phyloP scores from a whole-genome alignment of 2,888 invertebrate genomes.

The Arge pagana region DNA sequence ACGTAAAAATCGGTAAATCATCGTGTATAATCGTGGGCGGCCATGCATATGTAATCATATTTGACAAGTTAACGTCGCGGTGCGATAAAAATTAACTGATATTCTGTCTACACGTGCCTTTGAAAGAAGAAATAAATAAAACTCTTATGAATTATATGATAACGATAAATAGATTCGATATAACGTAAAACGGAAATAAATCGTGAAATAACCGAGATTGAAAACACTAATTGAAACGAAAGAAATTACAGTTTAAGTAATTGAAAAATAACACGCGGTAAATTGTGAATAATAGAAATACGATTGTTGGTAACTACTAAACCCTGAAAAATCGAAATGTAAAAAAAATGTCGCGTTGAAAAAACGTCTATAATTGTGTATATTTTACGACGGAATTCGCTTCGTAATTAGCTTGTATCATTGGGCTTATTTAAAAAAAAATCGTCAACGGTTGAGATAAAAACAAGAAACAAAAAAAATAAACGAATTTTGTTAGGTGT shows the following conservation, averaged over 20 bases:
- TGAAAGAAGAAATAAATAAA: slow-evolving; percentile 25
- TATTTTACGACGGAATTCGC: slow-evolving; percentile 6
- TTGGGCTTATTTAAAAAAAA: slow-evolving; percentile 18
- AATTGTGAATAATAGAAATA: slow-evolving; percentile 14
- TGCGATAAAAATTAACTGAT: too few relatives aligned
- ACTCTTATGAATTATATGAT: slow-evolving; percentile 23
- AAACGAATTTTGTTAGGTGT: slow-evolving; percentile 35
- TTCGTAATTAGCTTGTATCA: slow-evolving; percentile 16
- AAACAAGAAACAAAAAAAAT: background rate
- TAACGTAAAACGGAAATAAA: slow-evolving; percentile 22
- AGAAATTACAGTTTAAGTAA: too few relatives aligned
- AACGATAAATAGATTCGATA: slow-evolving; percentile 16
- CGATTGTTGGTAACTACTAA: slow-evolving; percentile 3
- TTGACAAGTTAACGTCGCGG: too few relatives aligned
- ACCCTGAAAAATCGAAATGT: background rate
- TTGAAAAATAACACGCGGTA: slow-evolving; percentile 10
- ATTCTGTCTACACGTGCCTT: slow-evolving; percentile 43
- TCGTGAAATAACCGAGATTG: slow-evolving; percentile 4
- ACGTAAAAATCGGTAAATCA: too few relatives aligned
- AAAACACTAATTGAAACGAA: slow-evolving; percentile 10
- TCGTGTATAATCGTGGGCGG: too few relatives aligned
- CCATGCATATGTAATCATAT: too few relatives aligned
- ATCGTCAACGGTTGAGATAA: slow-evolving; percentile 10
- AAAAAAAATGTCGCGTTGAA: background rate
- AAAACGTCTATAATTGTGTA: slow-evolving; percentile 9